Evolutionary conservation across 92 coral and sea anemone genomes (phyloP).

Genomic region (Porites cylindrica): DNA sequence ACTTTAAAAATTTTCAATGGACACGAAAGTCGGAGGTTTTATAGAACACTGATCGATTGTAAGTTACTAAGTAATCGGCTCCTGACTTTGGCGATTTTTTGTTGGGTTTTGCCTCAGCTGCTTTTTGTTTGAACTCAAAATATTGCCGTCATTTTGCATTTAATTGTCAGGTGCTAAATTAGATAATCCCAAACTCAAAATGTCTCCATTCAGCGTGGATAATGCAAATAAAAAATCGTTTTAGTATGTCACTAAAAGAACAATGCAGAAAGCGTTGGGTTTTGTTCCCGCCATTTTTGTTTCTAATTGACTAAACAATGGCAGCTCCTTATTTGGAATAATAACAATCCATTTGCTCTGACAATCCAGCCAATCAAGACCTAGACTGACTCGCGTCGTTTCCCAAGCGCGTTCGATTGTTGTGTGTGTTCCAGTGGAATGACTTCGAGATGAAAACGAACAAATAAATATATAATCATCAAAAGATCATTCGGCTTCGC

Average conservation of each 20-base stretch:
- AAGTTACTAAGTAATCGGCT: no score
- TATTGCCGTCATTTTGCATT: neutral
- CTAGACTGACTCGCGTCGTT: slow-evolving; percentile 80
- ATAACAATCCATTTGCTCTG: slow-evolving; percentile 61
- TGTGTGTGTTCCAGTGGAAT: slow-evolving; percentile 29
- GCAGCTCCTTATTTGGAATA: slow-evolving; percentile 68
- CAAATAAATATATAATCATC: neutral
- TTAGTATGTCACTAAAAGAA: neutral
- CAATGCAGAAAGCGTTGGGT: slow-evolving; percentile 27
- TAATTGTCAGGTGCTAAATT: slow-evolving; percentile 9
- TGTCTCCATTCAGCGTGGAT: neutral
- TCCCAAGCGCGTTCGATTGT: slow-evolving; percentile 72
- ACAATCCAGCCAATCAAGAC: slow-evolving; percentile 79
- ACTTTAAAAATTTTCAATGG: no score
- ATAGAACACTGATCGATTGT: no score
- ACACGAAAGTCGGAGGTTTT: no score
- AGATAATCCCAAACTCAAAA: slow-evolving; percentile 17
- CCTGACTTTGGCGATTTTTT: no score
- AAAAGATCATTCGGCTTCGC: slow-evolving; percentile 26
- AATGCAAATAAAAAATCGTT: neutral
- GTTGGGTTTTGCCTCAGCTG: no score
- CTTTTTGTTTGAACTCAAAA: no score
- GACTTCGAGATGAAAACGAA: slow-evolving; percentile 32
- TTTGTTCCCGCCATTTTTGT: slow-evolving; percentile 84
- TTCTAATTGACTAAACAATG: slow-evolving; percentile 51